Percentiles rank a stretch among this genome's conserved stretches.
Conservation (phyloP, 2,888 invertebrate genomes). For the Nomada hirtipes region DNA sequence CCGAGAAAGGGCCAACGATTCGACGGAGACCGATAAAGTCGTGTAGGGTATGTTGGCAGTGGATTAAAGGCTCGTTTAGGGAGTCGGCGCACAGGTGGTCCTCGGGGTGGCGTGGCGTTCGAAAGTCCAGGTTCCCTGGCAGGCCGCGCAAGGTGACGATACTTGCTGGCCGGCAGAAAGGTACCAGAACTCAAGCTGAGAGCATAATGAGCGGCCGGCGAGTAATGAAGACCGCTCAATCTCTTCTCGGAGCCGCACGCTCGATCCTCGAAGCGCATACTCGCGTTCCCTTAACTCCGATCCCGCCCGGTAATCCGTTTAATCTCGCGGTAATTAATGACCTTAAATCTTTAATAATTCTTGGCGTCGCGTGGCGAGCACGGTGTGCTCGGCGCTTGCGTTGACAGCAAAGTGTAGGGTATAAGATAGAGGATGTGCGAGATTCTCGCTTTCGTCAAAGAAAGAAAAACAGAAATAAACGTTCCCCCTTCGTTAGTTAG, state of each 20-base stretch:
- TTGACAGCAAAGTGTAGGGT: not conserved
- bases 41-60: not conserved
- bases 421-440: not conserved
- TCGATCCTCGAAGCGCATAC: conserved; percentile 66
- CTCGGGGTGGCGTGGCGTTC: conserved; percentile 1
- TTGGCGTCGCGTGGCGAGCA: conserved; percentile 33
- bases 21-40: not conserved
- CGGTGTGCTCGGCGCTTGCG: not conserved
- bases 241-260: conserved; percentile 69
- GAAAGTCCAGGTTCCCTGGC: not conserved
- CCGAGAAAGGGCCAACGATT: not conserved
- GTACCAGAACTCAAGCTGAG: conserved; percentile 76
- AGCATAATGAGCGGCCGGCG: conserved; percentile 79
- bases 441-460: too few species aligned
- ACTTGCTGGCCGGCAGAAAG: conserved; percentile 35
- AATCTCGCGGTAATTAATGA: conserved; percentile 76
- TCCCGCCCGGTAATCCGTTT: conserved; percentile 73
- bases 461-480: too few species aligned
- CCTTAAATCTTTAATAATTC: conserved; percentile 73
- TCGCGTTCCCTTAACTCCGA: conserved; percentile 66
- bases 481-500: too few species aligned
- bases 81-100: not conserved
- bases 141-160: conserved; percentile 52
- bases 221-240: conserved; percentile 81
- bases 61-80: conserved; percentile 47